These are phyloP conservation scores for Xestia xanthographa DNA, from an alignment of 2,888 invertebrate species.

Conservation along the genomic window DNA sequence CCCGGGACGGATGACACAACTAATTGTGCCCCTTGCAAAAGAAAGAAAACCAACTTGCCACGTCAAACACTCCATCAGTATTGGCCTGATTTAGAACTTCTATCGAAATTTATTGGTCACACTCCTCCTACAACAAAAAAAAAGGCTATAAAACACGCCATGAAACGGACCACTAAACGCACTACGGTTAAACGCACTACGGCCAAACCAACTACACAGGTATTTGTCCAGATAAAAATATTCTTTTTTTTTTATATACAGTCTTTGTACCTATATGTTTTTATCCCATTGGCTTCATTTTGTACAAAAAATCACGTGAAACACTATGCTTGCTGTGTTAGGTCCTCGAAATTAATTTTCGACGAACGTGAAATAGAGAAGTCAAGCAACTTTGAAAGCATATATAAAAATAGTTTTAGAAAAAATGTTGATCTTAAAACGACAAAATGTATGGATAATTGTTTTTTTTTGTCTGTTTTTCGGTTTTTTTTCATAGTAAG, in stretches of 20 bases:
- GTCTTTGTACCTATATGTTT: too few species aligned
- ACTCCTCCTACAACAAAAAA: not conserved
- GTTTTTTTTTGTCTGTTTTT: not conserved
- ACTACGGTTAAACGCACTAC: not conserved
- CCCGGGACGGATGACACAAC: constrained; percentile 20
- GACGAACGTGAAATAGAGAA: not conserved
- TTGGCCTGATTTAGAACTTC: not conserved
- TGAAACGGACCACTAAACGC: not conserved
- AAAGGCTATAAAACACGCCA: not conserved
- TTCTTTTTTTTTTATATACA: not conserved
- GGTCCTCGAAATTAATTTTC: not conserved
- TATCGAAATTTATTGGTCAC: not conserved
- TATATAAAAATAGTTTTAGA: not conserved
- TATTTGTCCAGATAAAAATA: constrained; percentile 10
- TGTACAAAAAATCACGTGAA: not conserved
- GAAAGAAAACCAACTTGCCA: fast-evolving
- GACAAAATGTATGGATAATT: not conserved
- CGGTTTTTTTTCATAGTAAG: not conserved
- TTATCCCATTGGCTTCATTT: not conserved
- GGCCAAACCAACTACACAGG: constrained; percentile 27
- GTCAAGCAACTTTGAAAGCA: not conserved
- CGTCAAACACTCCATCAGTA: not conserved
- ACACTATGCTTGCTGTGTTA: not conserved
- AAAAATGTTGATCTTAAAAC: not conserved
- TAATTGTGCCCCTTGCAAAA: constrained; percentile 19